Conservation (phyloP, 2,797 vertebrate species). For the Coranthus polyacanthus region DNA sequence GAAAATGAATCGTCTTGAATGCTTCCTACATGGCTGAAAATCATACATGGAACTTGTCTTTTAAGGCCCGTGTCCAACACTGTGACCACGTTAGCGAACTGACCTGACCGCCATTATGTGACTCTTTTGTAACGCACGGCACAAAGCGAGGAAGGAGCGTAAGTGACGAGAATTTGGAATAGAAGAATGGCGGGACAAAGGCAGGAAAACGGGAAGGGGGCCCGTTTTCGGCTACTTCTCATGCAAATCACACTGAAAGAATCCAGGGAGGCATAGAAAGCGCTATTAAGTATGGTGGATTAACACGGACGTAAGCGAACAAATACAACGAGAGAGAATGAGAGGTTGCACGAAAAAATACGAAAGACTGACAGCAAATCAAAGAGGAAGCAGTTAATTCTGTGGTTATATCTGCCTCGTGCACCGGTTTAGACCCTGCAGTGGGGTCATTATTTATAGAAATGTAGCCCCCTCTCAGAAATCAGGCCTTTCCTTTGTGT, state of each 20-base stretch:
- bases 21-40: too few species aligned
- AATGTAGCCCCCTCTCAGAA: constrained; percentile 27
- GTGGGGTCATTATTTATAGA: constrained; percentile 39
- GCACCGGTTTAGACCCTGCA: constrained; percentile 33
- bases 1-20: too few species aligned
- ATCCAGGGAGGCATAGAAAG: constrained; percentile 25
- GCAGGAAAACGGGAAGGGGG: constrained; percentile 55
- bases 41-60: too few species aligned
- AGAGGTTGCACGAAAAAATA: too few species aligned
- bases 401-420: constrained; percentile 16
- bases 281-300: constrained; percentile 4
- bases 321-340: too few species aligned
- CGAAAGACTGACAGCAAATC: neutral
- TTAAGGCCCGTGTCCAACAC: constrained; percentile 9
- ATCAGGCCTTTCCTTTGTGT: constrained; percentile 13
- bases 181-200: constrained; percentile 63
- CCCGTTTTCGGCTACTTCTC: constrained; percentile 54
- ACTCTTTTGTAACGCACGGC: constrained; percentile 58
- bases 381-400: constrained; percentile 27
- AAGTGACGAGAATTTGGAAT: constrained; percentile 57
- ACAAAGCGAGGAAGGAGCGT: constrained; percentile 53
- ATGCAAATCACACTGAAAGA: constrained; percentile 66
- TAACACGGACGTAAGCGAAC: too few species aligned
- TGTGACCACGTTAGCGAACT: constrained; percentile 3
- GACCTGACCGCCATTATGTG: too few species aligned